Evolutionary conservation across 2,113 vertebrate genomes (phyloP), one percentile per base, ranked within the genome.

Genomic region (Pseudopipra pipra): DNA sequence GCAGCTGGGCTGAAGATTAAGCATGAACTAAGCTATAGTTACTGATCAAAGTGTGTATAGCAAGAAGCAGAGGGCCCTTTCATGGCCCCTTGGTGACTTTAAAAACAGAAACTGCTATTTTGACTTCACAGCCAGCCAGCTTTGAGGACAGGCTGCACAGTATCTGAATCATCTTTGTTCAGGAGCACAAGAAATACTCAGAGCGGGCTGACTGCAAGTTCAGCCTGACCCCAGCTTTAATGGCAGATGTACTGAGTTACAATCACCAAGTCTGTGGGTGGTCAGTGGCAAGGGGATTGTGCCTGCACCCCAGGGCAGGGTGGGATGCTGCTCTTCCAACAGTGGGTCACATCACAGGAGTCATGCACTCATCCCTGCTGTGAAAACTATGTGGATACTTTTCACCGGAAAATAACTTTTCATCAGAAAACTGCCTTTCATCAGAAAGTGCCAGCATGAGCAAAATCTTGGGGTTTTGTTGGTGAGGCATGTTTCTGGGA

Each of bases 371-470:
- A 18, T 41, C 44, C 66, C 14, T 16, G 21, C 78, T 65, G 68
- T 24, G 74, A 91, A 76, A 91, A 91, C 37, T 16, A 39, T 15
- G 49, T 85, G 77, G 85, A 28, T 51, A n/a, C 70, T 81, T 81
- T 84, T 70, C 35, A 46, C 33, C 70, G 82, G 52, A 73, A 89
- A 84, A 83, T 56, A 14, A 7, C 66, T 89, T 90, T 28, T 81
- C 80, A 56, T 95, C 87, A 80, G 63, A 73, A 96, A 87, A 88
- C 82, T 75, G 74, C 62, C 80, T 90, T 76, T 74, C 51, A 30
- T 77, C 63, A 51, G 30, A 77, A 67, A 78, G 71, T 54, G 17
- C 33, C 44, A 47, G 44, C 3, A 0, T 47, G 66, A 87, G 70
- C 66, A 89, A 41, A 68, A 68, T 24, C 46, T 39, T 21, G 8